phyloP scores from a whole-genome alignment of 2,797 vertebrate genomes.

The Sebastes flavidus region DNA sequence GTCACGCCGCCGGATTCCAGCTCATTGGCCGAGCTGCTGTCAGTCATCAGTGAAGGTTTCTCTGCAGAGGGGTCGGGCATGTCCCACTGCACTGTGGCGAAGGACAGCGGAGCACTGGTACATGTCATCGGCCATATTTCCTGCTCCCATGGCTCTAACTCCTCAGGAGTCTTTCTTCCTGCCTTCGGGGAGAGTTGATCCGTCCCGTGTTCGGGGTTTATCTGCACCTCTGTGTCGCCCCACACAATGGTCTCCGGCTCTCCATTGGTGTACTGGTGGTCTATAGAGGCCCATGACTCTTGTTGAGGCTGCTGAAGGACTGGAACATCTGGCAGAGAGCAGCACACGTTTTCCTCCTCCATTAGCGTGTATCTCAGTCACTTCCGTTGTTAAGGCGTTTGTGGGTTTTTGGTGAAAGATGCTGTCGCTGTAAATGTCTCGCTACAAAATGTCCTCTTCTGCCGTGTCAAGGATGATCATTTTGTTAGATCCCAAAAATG shows the following conservation, averaged over 20 bases:
- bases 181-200: conserved; percentile 10
- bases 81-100: conserved; percentile 81
- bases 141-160: conserved; percentile 59
- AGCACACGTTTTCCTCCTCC: conserved; percentile 64
- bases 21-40: conserved; percentile 51
- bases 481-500: conserved; percentile 12
- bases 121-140: conserved; percentile 59
- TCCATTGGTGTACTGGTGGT: conserved; percentile 43
- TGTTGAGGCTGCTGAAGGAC: conserved; percentile 9
- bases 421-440: not conserved
- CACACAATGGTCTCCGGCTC: conserved; percentile 28
- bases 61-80: conserved; percentile 45
- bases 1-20: conserved; percentile 17
- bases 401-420: conserved; percentile 2
- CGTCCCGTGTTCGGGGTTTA: not conserved
- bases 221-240: conserved; percentile 24
- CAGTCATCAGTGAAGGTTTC: conserved; percentile 12
- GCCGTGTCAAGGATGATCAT: conserved; percentile 15
- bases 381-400: not conserved
- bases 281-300: conserved; percentile 26
- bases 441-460: conserved; percentile 37
- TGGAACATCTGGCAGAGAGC: conserved; percentile 33
- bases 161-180: conserved; percentile 18
- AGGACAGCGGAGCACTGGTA: conserved; percentile 57
- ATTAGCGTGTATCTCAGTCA: conserved; percentile 50